A percentile compares a stretch with the other conserved stretches of the same genome.
phyloP scores from a whole-genome alignment of 2,888 invertebrate genomes.

The Drosophila anceps region DNA sequence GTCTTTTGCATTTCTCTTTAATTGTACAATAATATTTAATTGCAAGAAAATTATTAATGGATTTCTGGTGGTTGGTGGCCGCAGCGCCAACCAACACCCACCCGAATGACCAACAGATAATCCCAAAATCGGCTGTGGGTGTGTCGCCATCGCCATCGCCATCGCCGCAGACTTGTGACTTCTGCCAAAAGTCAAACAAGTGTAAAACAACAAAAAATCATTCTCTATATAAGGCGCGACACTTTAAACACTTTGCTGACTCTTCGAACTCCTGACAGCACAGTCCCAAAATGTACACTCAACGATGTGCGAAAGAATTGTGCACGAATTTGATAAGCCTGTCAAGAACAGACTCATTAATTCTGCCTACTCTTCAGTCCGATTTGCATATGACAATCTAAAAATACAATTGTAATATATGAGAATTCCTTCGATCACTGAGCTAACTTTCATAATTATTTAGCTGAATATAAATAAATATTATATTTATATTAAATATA shows the following conservation, averaged over 20 bases:
- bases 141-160: slow-evolving; percentile 33
- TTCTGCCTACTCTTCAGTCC: not conserved
- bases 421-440: not conserved
- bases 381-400: not conserved
- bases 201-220: slow-evolving; percentile 57
- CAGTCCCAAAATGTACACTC: slow-evolving; percentile 39
- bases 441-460: not conserved
- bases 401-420: not conserved
- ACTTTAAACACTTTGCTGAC: slow-evolving; percentile 36
- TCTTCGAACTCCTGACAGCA: slow-evolving; percentile 41
- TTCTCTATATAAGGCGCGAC: slow-evolving; percentile 42
- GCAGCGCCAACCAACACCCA: slow-evolving; percentile 32
- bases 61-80: slow-evolving; percentile 23
- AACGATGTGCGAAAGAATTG: slow-evolving; percentile 54
- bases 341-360: slow-evolving; percentile 1
- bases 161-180: slow-evolving; percentile 11
- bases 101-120: slow-evolving; percentile 48
- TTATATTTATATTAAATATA: not conserved
- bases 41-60: slow-evolving; percentile 67
- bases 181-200: slow-evolving; percentile 63
- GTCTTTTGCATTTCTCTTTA: slow-evolving; percentile 61
- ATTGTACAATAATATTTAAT: slow-evolving; percentile 76
- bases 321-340: slow-evolving; percentile 20
- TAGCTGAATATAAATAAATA: not conserved
- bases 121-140: slow-evolving; percentile 54